Evolutionary conservation across 1,140 invertebrate genomes (phyloP).

Genomic region (Nasonia giraulti): DNA sequence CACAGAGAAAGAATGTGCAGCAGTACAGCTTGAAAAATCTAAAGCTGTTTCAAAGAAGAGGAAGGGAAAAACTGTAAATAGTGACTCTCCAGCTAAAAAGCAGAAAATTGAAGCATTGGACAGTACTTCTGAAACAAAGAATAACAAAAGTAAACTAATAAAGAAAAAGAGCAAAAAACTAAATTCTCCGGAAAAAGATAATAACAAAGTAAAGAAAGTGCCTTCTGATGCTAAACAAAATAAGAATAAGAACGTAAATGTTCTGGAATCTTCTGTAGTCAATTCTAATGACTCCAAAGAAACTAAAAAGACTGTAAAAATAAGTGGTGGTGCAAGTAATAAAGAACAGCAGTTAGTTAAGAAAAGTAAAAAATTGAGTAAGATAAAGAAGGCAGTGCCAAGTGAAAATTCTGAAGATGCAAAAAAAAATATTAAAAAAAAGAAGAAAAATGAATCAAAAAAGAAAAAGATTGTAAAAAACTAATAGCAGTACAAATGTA

Average conservation of each 20-base stretch:
- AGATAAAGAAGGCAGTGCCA: conserved; percentile 3
- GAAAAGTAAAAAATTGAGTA: conserved; percentile 24
- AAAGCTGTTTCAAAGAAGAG: conserved; percentile 10
- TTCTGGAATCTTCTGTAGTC: not conserved
- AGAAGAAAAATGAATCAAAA: conserved; percentile 38
- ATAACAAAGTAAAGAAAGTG: not conserved
- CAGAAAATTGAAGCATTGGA: conserved; percentile 27
- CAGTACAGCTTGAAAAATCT: conserved; percentile 30
- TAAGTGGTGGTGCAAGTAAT: not conserved
- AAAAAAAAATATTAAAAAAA: conserved; percentile 13
- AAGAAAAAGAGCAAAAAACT: conserved; percentile 46
- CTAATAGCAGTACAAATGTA: not conserved
- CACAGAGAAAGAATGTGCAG: conserved; percentile 53
- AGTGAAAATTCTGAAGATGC: not conserved
- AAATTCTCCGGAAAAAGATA: conserved; percentile 6
- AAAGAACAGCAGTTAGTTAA: conserved; percentile 15
- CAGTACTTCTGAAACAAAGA: not conserved
- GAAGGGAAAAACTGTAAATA: conserved; percentile 34
- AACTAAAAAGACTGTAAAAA: conserved; percentile 2
- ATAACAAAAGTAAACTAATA: conserved; percentile 8
- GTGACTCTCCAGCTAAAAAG: conserved; percentile 39
- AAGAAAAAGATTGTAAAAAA: conserved; percentile 28
- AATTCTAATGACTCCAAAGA: not conserved
- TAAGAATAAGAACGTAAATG: conserved; percentile 35
- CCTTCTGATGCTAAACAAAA: not conserved